Evolutionary conservation across 2,113 vertebrate genomes (phyloP), one percentile per base, ranked within the genome.

Genomic region (Gambusia affinis): DNA sequence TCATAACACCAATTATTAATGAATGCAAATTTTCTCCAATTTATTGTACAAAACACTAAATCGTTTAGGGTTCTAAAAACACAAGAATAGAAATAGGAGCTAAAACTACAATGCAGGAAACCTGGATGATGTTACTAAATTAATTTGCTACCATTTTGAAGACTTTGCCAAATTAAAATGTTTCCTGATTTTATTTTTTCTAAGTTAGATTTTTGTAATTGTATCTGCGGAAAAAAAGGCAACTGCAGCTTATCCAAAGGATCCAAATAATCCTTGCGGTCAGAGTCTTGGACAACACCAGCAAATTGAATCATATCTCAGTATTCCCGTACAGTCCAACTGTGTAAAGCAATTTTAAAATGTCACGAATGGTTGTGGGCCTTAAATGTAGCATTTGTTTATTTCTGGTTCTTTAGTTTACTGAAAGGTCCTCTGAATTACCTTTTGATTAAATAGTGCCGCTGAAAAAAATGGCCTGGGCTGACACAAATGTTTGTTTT

Each of bases 401-500:
- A 8, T 2, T 22, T 8, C 19, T 24, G 19, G 1, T 54, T 24
- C 51, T 10, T 47, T n/a, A 54, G 22, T 24, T n/a, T 22, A 2
- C 7, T 54, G 22, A 8, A n/a, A 10, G 24, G 1, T 24, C 5
- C 51, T 54, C 19, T 54, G 51, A 54, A n/a, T 54, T 11, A n/a
- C 51, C 51, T n/a, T n/a, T 8, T 57, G 24, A 2, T 57, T n/a
- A 47, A 54, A 11, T n/a, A 57, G 51, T 57, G 24, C 8, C 2
- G n/a, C 17, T 1, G 19, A 64, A 35, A 64, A 22, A 22, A 35
- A 31, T 64, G 8, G 24, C 8, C 8, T 47, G 5, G 44, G 1
- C 24, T 22, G 8, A 39, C n/a, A 27, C 51, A 3, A 72, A 47
- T 67, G 64, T 72, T 54, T 72, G 8, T 64, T 29, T 83, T 27